Evolutionary conservation across 2,113 vertebrate genomes (phyloP).

Genomic region (Mungos mungo): DNA sequence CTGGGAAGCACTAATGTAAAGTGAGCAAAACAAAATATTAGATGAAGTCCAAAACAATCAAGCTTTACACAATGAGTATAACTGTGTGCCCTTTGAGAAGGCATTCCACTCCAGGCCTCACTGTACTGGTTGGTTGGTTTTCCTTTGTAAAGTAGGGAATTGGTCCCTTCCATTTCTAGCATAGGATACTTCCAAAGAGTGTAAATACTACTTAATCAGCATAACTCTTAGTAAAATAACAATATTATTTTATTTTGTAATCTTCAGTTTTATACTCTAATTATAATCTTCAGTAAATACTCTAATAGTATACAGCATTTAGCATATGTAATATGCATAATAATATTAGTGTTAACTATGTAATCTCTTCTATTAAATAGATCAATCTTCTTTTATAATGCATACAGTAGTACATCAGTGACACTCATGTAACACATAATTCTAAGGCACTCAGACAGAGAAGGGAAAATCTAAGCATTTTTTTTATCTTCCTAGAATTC

Average conservation of each 20-base stretch:
- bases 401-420: neutral
- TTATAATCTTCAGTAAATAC: too few relatives aligned
- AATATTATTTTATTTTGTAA: neutral
- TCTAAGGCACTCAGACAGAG: neutral
- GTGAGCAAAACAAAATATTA: neutral
- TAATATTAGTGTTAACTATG: neutral
- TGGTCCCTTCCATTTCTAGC: neutral
- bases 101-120: neutral
- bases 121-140: neutral
- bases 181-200: neutral
- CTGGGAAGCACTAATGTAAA: neutral
- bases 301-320: neutral
- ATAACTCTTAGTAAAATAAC: neutral
- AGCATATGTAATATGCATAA: neutral
- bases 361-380: neutral
- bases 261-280: too few relatives aligned
- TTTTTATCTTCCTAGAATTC: neutral
- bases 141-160: neutral
- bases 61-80: neutral
- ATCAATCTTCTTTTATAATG: neutral
- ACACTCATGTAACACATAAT: neutral
- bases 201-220: neutral
- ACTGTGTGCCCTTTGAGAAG: neutral
- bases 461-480: neutral
- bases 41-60: neutral